Conservation (phyloP, 2,113 vertebrate genomes). For the Anhinga rufa region DNA sequence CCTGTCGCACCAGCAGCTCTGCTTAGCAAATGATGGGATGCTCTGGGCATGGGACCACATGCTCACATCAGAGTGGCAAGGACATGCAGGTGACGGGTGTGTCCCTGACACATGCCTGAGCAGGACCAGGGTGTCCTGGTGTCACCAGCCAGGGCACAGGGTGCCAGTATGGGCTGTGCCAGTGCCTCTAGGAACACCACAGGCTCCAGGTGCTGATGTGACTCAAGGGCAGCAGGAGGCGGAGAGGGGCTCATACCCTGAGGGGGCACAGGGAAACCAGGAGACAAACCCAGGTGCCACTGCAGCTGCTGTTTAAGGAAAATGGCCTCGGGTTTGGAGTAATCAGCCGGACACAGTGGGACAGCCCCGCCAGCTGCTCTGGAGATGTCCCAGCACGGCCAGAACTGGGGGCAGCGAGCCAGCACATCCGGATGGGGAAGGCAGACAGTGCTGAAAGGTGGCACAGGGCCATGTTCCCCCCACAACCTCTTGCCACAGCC, state of each 20-base stretch:
- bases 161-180: not conserved
- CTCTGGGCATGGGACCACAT: not conserved
- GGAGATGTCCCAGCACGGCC: not conserved
- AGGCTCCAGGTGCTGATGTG: not conserved
- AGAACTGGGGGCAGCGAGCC: not conserved
- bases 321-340: not conserved
- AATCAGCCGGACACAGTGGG: not conserved
- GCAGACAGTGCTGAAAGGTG: not conserved
- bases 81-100: not conserved
- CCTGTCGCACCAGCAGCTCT: not conserved
- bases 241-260: rapidly evolving
- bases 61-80: too few species aligned
- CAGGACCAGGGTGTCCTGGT: not conserved
- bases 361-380: not conserved
- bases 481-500: not conserved
- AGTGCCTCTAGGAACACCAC: not conserved
- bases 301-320: not conserved
- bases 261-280: not conserved
- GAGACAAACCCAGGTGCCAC: not conserved
- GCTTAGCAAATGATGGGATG: not conserved
- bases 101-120: not conserved
- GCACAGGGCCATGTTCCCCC: not conserved
- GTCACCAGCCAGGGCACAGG: not conserved
- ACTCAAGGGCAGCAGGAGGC: not conserved
- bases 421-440: not conserved